Conservation (phyloP, 1,140 invertebrate species). For the Diorhabda sublineata region DNA sequence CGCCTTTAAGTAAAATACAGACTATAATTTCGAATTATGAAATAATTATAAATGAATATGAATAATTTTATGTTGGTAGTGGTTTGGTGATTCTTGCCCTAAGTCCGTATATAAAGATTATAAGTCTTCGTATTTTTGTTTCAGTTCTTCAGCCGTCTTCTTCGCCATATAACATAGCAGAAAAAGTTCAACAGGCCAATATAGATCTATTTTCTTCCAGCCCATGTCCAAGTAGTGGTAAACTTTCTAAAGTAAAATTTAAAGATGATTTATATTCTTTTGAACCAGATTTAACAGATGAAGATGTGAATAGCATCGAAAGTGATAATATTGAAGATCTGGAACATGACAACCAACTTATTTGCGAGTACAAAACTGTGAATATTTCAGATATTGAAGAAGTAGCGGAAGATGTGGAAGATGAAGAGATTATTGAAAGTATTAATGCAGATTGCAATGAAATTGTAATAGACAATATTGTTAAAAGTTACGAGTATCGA, state of each 20-base stretch:
- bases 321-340: constrained; percentile 37
- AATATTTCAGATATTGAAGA: constrained; percentile 32
- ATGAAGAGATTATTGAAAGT: constrained; percentile 24
- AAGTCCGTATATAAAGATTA: neutral
- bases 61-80: no score
- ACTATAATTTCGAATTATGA: no score
- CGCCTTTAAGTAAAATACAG: no score
- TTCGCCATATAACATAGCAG: constrained; percentile 43
- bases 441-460: neutral
- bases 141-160: constrained; percentile 44
- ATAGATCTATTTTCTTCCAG: constrained; percentile 35
- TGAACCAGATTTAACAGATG: constrained; percentile 45
- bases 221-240: constrained; percentile 19
- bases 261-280: constrained; percentile 42
- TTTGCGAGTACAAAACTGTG: constrained; percentile 14
- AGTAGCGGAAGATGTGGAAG: constrained; percentile 22
- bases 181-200: constrained; percentile 44
- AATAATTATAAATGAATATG: no score
- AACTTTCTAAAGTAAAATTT: constrained; percentile 40
- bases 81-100: no score
- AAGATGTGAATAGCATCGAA: constrained; percentile 45
- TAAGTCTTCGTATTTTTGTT: constrained; percentile 18
- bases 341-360: neutral
- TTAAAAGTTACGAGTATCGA: constrained; percentile 1
- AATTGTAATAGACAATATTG: neutral